A percentile compares a stretch with the other conserved stretches of the same genome.
phyloP scores from a whole-genome alignment of 1,140 invertebrate species.

The Trissolcus basalis region DNA sequence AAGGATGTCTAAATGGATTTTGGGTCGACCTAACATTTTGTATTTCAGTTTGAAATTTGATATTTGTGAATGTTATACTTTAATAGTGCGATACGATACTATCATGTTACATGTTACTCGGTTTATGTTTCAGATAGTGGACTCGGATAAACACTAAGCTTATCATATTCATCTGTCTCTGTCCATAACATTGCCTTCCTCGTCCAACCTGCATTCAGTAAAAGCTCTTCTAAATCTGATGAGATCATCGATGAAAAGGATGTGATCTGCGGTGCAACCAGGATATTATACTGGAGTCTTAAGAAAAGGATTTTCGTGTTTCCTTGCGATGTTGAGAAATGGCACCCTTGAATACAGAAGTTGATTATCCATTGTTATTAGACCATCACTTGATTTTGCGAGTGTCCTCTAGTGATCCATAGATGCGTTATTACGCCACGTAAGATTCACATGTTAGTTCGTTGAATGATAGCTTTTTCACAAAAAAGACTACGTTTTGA shows the following conservation, averaged over 20 bases:
- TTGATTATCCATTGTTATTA: constrained; percentile 28
- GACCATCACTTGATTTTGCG: constrained; percentile 18
- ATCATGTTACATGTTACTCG: constrained; percentile 58
- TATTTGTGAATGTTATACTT: constrained; percentile 41
- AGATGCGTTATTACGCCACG: background rate
- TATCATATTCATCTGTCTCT: constrained; percentile 39
- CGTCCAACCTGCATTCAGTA: constrained; percentile 29
- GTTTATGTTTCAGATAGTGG: constrained; percentile 61
- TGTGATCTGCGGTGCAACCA: constrained; percentile 39
- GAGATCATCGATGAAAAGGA: constrained; percentile 55
- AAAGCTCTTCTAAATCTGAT: constrained; percentile 49
- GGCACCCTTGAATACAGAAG: constrained; percentile 4
- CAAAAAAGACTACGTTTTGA: too few relatives aligned
- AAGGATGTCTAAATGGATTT: background rate
- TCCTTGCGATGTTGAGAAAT: constrained; percentile 11
- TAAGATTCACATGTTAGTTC: background rate
- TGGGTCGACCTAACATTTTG: background rate
- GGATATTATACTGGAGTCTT: constrained; percentile 32
- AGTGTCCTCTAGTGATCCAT: background rate
- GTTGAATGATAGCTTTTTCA: too few relatives aligned
- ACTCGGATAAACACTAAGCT: constrained; percentile 46
- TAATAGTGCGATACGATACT: constrained; percentile 54
- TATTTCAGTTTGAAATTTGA: constrained; percentile 8
- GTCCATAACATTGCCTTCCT: constrained; percentile 21
- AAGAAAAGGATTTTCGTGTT: constrained; percentile 54